A percentile compares a stretch with the other conserved stretches of the same genome.
Evolutionary conservation across 2,888 invertebrate genomes (phyloP).

Genomic region (Macrophya annulata): DNA sequence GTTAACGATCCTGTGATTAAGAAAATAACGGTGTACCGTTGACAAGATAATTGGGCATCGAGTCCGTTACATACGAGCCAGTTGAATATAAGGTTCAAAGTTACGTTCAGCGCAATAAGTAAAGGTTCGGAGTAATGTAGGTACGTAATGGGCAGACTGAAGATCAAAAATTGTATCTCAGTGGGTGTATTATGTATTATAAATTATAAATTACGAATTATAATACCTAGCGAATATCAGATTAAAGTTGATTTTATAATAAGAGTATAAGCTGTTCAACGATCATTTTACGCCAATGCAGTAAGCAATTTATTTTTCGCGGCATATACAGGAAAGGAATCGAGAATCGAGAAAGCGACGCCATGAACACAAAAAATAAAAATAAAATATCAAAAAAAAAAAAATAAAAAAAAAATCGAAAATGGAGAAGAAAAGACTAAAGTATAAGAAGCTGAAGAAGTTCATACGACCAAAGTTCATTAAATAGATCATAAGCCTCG

Average conservation of each 20-base stretch:
- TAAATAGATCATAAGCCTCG: slow-evolving; percentile 17
- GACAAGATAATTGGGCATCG: slow-evolving; percentile 52
- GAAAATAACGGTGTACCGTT: slow-evolving; percentile 54
- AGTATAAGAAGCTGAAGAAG: not conserved
- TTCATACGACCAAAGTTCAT: not conserved
- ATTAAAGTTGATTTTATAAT: not conserved
- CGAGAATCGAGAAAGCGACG: not conserved
- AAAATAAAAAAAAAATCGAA: not conserved
- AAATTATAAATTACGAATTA: not conserved
- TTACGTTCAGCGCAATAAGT: not conserved
- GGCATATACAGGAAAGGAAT: not conserved
- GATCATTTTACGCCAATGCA: not conserved
- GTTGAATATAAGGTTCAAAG: not conserved
- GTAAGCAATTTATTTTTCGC: not conserved
- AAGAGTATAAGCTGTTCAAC: not conserved
- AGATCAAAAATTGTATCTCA: not conserved
- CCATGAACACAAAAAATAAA: not conserved
- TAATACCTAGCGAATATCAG: not conserved
- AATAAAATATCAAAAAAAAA: not conserved
- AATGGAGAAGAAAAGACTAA: not conserved
- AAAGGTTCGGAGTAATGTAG: slow-evolving; percentile 2
- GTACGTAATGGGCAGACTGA: not conserved
- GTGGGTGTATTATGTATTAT: not conserved
- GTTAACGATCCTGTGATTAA: slow-evolving; percentile 55
- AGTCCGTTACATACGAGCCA: slow-evolving; percentile 23